Base-by-base conservation (phyloP, 2,888 invertebrate genomes). In the Physocephala rufipes region DNA sequence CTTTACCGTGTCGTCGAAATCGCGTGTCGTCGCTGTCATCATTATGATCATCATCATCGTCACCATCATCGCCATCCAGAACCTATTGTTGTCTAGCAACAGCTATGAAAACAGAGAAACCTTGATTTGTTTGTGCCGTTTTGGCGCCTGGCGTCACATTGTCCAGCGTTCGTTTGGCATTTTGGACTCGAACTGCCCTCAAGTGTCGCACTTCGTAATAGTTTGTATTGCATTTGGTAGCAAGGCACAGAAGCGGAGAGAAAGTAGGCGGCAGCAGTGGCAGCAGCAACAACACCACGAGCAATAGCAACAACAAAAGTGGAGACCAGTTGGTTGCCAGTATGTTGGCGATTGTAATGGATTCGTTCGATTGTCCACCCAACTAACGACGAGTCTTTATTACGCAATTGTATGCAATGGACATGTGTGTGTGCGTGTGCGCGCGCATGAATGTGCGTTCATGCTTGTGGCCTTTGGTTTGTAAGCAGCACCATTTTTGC, bases 71-170 rank as follows among this genome's bases (percentile, higher is more conserved):
- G 36, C 36, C 36, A 36, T 36, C 36, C 9, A 36, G 36, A n/a
- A n/a, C n/a, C 36, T 36, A 36, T 36, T 36, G 67, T 19, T 26
- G 24, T 24, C 24, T 58, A 58, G 28, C 58, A 36, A 13, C 63
- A 45, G 24, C 45, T 24, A 21, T 45, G 26, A 21, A 53, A 43
- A 55, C 36, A 55, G 51, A 28, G 28, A 36, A 45, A 67, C 16
- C 61, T 7, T 68, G 51, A 43, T 68, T 68, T 61, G 68, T 49
- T 55, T 69, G 61, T 67, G 74, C 63, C 70, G 74, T 72, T 74
- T 77, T 80, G 81, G 80, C 82, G 80, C 80, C 79, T 77, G 78
- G 77, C 77, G 77, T 79, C 78, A 78, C 68, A 73, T 72, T 75
- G 78, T 79, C 78, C 78, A 79, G 76, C 76, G 75, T 71, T 76